Conservation (phyloP, 2,797 vertebrate genomes). For the Fratercula arctica region DNA sequence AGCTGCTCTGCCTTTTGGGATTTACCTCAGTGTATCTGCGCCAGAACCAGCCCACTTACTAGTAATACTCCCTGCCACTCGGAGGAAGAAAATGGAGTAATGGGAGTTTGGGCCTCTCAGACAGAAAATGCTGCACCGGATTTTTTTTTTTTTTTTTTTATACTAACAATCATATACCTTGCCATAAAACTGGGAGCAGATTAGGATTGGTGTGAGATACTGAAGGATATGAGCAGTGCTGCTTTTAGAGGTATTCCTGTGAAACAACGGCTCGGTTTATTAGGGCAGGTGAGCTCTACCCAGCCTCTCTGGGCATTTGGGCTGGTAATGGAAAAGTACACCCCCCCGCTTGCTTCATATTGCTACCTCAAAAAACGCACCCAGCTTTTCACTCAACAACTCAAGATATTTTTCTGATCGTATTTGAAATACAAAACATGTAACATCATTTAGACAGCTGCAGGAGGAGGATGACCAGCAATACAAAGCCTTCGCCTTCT, state of each 20-base stretch:
- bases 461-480: not conserved
- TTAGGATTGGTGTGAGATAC: not conserved
- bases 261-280: not conserved
- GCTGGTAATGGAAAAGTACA: not conserved
- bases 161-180: not conserved
- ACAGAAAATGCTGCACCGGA: not conserved
- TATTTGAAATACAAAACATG: not conserved
- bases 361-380: not conserved
- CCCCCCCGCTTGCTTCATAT: fast-evolving
- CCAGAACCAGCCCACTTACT: not conserved
- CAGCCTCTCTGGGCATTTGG: not conserved
- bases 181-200: not conserved
- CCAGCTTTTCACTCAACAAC: not conserved
- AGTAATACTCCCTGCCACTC: not conserved
- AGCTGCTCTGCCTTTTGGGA: not conserved
- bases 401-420: not conserved
- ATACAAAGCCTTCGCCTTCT: not conserved
- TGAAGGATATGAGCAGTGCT: not conserved
- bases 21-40: not conserved
- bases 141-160: not conserved
- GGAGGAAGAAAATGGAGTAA: not conserved
- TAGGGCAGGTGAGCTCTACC: not conserved
- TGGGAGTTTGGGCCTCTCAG: not conserved
- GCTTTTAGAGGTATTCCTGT: not conserved
- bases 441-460: not conserved